Evolutionary conservation across 1,140 invertebrate genomes (phyloP), one percentile per base, ranked within the genome.

Genomic region (Luehdorfia chinensis): DNA sequence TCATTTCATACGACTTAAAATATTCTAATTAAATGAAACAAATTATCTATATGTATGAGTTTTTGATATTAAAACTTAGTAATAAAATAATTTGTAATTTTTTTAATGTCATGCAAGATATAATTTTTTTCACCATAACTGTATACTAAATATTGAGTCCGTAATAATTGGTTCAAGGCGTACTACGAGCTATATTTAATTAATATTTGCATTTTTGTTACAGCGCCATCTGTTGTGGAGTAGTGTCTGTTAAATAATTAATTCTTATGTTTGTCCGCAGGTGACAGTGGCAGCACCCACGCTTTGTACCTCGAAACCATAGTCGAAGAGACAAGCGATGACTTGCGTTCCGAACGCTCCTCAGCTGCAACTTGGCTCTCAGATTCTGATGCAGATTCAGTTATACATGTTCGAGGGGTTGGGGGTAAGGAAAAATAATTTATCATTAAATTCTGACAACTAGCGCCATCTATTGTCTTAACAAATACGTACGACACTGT

Each of bases 291-390:
- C 68, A 84, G 75, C 67, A 83, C 73, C 57, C 75, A 81, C 55
- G 79, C 78, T 51, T 70, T 84, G 59, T 88, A 87, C 72, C 84
- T 94, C 79, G 93, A 93, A 75, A 94, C 92, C 0, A 94, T 94
- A 69, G 85, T 93, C 50, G 93, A 94, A 70, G 93, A 94, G 74
- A 94, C 92, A 1, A 93, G 92, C 49, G 93, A 94, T 76, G 92
- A 94, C 74, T 83, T 94, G 51, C 89, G 91, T 31, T 93, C 92
- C 39, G 92, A 94, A 61, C 91, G 91, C 18, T 86, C 79, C 15
- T 84, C 74, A 1, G 81, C 77, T 37, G 79, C 83, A 36, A 84
- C 83, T 34, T 88, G 86, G 86, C 67, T 87, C n/a, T 86, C 83
- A 1, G 86, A 88, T 54, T 87, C 84, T 33, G 86, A 87, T 60